Evolutionary conservation across 2,797 vertebrate species (phyloP).

Genomic region (Takifugu rubripes): DNA sequence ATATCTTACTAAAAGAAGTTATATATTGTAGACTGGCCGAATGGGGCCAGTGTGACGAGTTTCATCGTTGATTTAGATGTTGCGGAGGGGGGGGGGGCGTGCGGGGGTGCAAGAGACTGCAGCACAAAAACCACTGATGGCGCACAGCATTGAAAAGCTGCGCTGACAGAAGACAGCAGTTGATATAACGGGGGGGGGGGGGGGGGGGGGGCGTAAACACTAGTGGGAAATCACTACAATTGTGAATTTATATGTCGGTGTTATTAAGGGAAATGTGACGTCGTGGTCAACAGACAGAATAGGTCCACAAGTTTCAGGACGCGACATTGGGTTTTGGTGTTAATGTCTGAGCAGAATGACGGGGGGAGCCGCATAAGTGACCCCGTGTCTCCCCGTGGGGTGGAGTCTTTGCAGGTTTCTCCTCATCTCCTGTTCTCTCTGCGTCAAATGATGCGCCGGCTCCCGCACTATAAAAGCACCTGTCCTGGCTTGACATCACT

Average conservation of each 20-base stretch:
- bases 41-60: conserved; percentile 2
- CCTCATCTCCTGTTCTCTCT: conserved; percentile 55
- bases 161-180: conserved; percentile 43
- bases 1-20: too few species aligned
- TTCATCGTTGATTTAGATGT: conserved; percentile 64
- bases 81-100: conserved; percentile 50
- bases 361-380: conserved; percentile 58
- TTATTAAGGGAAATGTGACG: background rate
- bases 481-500: conserved; percentile 60
- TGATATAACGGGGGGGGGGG: background rate
- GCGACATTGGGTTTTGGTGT: too few species aligned
- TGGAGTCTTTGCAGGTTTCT: conserved; percentile 69
- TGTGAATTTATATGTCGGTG: too few species aligned
- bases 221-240: too few species aligned
- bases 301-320: too few species aligned
- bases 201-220: too few species aligned
- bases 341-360: background rate
- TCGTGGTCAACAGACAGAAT: background rate
- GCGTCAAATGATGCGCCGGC: conserved; percentile 77
- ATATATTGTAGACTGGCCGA: background rate
- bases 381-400: conserved; percentile 42
- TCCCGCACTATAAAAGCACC: conserved; percentile 69
- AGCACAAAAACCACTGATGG: conserved; percentile 41
- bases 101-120: conserved; percentile 47
- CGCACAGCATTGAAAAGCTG: conserved; percentile 55